These are phyloP conservation scores for Pelodytes ibericus DNA, from an alignment of 2,797 vertebrate species.

Conservation along the genomic window DNA sequence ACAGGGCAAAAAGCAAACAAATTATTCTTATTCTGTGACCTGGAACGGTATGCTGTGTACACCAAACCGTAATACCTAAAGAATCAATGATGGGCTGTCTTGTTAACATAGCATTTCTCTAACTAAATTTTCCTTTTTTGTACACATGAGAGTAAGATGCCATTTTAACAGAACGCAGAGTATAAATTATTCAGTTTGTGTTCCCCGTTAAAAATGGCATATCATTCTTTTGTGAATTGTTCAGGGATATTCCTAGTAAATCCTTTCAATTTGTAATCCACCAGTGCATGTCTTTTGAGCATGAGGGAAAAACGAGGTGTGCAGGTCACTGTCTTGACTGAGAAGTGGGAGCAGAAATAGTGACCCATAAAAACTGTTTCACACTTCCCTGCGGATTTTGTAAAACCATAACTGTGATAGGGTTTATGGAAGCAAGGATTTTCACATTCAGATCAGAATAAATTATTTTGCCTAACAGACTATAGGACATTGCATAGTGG, in stretches of 20 bases:
- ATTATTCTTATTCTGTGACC: neutral
- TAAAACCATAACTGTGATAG: conserved; percentile 10
- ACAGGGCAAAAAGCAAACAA: too few relatives aligned
- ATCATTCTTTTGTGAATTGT: conserved; percentile 33
- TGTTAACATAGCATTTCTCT: neutral
- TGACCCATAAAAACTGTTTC: conserved; percentile 31
- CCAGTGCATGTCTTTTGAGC: conserved; percentile 20
- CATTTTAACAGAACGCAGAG: neutral
- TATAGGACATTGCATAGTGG: conserved; percentile 19
- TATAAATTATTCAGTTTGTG: conserved; percentile 40
- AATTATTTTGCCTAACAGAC: conserved; percentile 26
- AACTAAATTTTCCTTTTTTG: neutral
- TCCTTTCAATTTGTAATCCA: conserved; percentile 28
- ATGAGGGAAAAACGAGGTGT: conserved; percentile 6
- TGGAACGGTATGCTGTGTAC: neutral
- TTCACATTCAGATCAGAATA: conserved; percentile 10
- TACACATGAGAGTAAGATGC: neutral
- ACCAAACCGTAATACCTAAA: neutral
- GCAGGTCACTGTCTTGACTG: neutral
- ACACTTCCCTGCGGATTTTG: conserved; percentile 8
- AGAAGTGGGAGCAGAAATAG: conserved; percentile 12
- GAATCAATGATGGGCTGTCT: neutral
- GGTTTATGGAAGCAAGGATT: conserved; percentile 5
- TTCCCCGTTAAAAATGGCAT: conserved; percentile 27
- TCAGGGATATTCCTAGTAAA: conserved; percentile 1